Evolutionary conservation across 2,888 invertebrate genomes (phyloP), one percentile per base, ranked within the genome.

Genomic region (Oscheius myriophilus): DNA sequence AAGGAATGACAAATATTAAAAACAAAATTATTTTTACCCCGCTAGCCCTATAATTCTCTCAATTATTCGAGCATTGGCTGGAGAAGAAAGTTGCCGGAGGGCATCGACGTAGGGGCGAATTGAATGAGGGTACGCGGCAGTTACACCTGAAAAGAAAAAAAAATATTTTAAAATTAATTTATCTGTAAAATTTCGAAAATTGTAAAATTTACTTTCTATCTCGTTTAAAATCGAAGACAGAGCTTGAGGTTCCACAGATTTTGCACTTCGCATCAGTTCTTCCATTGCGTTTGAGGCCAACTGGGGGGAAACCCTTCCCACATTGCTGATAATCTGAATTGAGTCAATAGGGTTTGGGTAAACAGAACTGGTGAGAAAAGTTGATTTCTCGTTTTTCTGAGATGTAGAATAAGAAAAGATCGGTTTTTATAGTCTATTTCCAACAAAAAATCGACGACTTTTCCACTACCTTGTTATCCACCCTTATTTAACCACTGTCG

Each of bases 181-280:
- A 11, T n/a, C n/a, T n/a, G n/a, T n/a, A n/a, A n/a, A n/a, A n/a
- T n/a, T n/a, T n/a, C n/a, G n/a, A n/a, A n/a, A n/a, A n/a, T n/a
- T n/a, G n/a, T n/a, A n/a, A n/a, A 18, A 54, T n/a, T 54, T n/a
- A 81, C 80, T 71, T 67, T 84, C 84, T 2, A 83, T 73, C 58
- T 83, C 83, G 49, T 74, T 80, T 41, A 83, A 62, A 59, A 80
- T 65, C 7, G 76, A 71, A 14, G 72, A 69, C 18, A 74, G 61
- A 21, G 78, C 70, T 42, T 76, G 73, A 12, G 69, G 39, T 51
- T 79, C 78, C 4, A 70, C 61, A 1, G 65, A 39, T 18, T 49
- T 46, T 6, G 52, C 49, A 52, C 69, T 72, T 12, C 75, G 61
- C 59, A 82, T 70, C 16, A 82, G 63, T 51, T 81, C 78, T 21